Base-by-base conservation (phyloP, 1,140 invertebrate genomes). In the Lasaia peninsularis region DNA sequence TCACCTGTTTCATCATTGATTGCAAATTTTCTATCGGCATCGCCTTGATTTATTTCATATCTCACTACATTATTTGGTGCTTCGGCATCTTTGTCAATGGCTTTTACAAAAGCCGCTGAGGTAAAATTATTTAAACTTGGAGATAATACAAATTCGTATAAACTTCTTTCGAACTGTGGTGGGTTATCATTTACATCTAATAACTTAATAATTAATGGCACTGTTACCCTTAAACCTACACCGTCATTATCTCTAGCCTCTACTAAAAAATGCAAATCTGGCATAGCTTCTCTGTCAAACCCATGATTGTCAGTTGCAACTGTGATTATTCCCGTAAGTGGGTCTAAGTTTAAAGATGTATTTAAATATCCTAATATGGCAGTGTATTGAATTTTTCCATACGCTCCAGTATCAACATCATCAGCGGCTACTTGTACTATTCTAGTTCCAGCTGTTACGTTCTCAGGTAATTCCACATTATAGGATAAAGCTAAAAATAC, bases 161-260 rank as follows among this genome's bases (percentile, higher is more conserved):
- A 82, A 7, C 92, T 88, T 73, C 93, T 94, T 57, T 95, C 93
- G 71, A 98, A 98, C 52, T 92, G 88, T 12, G 97, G 97, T 44
- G 92, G 91, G 79, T 98, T 94, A 78, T 98, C 97, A 82, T 98
- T 98, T 12, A 97, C 93, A 85, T 97, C 96, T 58, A 95, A 80
- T 48, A 96, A 86, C 80, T 93, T 92, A 62, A 96, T 92, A 55
- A 94, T 91, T 44, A 97, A 91, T 57, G 92, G 91, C 53, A 95
- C 94, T 32, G 90, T 91, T 12, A 94, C 93, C 57, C 91, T 92
- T 67, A 95, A 92, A 21, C 96, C 96, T 65, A 92, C 91, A 14
- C 96, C 96, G 67, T 94, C 92, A 76, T 95, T 94, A 82, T 98
- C 97, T 66, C 94, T 91, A 20, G 96, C 97, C 89, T 97, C 95